These are phyloP conservation scores for Chrysolina haemoptera DNA, from an alignment of 2,888 invertebrate species.

Conservation along the genomic window DNA sequence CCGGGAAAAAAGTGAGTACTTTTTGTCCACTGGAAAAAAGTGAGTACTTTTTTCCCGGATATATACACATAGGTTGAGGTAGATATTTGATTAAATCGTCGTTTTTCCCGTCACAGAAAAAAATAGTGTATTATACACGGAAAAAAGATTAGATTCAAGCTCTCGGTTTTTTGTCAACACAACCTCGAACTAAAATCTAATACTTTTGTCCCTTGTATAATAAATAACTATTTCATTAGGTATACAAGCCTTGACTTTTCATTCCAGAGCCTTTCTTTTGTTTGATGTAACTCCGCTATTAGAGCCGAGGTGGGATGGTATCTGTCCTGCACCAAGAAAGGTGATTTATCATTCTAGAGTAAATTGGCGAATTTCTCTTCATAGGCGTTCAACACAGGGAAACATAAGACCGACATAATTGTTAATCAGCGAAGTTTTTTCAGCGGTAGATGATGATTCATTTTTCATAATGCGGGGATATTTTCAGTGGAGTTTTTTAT, in stretches of 20 bases:
- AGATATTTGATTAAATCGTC: too few species aligned
- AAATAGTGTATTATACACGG: too few species aligned
- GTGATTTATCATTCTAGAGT: constrained; percentile 14
- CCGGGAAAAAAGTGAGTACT: too few species aligned
- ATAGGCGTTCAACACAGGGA: neutral
- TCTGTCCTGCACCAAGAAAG: neutral
- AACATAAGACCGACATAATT: neutral
- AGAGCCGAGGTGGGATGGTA: neutral
- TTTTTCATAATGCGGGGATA: neutral
- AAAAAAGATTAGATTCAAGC: too few species aligned
- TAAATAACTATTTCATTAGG: too few species aligned
- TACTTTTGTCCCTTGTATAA: too few species aligned
- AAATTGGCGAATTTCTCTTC: constrained; percentile 14
- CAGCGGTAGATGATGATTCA: neutral
- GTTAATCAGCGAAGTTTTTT: constrained; percentile 6
- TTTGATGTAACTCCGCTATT: neutral
- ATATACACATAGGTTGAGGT: too few species aligned
- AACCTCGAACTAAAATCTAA: too few species aligned
- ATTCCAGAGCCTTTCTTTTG: neutral
- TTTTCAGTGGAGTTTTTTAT: neutral
- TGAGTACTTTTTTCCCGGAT: too few species aligned
- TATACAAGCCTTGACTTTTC: neutral
- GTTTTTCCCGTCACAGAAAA: too few species aligned
- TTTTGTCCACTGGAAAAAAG: too few species aligned
- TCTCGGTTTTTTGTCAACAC: too few species aligned